Conservation (phyloP, 2,113 vertebrate species). For the Lonchura striata region DNA sequence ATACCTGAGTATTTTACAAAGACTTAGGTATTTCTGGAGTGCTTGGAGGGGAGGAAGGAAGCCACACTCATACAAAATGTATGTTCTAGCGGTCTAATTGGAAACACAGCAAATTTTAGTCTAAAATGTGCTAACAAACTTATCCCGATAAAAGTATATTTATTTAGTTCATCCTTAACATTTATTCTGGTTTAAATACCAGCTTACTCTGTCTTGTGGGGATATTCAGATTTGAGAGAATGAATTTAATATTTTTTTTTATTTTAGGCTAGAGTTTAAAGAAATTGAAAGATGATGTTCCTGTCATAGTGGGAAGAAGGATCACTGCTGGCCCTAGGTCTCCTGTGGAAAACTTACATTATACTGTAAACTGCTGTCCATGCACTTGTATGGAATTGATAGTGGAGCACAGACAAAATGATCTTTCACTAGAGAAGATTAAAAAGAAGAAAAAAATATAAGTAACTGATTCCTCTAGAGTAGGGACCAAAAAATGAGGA, state of each 20-base stretch:
- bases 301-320: neutral
- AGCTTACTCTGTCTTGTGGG: neutral
- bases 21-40: neutral
- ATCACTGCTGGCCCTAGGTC: neutral
- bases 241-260: neutral
- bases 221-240: neutral
- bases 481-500: neutral
- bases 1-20: conserved; percentile 29
- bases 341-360: neutral
- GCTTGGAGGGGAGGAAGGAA: neutral
- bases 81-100: neutral
- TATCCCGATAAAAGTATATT: neutral
- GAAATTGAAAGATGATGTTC: neutral
- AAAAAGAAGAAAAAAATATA: neutral
- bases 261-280: conserved; percentile 27
- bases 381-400: neutral
- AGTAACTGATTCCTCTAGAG: neutral
- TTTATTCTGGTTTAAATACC: neutral
- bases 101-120: neutral
- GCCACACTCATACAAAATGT: neutral
- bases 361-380: neutral
- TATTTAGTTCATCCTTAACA: neutral
- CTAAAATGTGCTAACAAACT: neutral
- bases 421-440: conserved; percentile 9
- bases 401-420: neutral